Base-by-base conservation (phyloP, 2,888 invertebrate genomes). In the Dryomyza anilis region DNA sequence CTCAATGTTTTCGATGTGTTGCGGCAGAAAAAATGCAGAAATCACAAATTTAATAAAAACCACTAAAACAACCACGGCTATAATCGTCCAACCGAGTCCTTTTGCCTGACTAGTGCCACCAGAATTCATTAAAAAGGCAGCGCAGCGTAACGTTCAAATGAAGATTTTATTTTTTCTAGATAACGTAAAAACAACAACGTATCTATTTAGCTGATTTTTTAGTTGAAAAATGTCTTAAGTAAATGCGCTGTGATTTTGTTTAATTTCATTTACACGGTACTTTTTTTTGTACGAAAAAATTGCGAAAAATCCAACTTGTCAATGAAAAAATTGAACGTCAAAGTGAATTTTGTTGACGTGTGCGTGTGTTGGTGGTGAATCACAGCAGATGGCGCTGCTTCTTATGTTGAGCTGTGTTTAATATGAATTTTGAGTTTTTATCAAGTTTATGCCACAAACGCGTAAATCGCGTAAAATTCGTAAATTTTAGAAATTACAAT, bases 41-140 rank as follows among this genome's bases (percentile, higher is more conserved):
- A 67, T 36, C n/a, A 70, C 63, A 67, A 70, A 71, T 67, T 71
- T 71, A 14, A 71, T 68, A 19, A 69, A 59, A 33, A 71, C 71
- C n/a, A 71, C 71, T 63, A 70, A 66, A n/a, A 65, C 65, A 39
- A 70, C 71, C 21, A 71, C 71, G 56, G 67, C 67, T 59, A 71
- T 70, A 67, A 71, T 70, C 8, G 71, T 71, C 53, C 66, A 67
- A 27, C 69, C 63, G 56, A 70, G 64, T 52, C 67, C 69, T 53
- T 69, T 60, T 48, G 66, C 66, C 61, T 67, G 69, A 59, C 65
- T 58, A 23, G 21, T 58, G 43, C 25, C 45, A 56, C 46, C 48
- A 65, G 16, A 50, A 30, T 33, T 21, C 53, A 63, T 59, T 33
- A 48, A 59, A 30, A 10, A 10, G 21, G 48, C 19, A 30, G 48